A percentile compares a stretch with the other conserved stretches of the same genome.
These are phyloP conservation scores for Halcyon chelicuti DNA, from an alignment of 2,797 vertebrate genomes.

Conservation along the genomic window DNA sequence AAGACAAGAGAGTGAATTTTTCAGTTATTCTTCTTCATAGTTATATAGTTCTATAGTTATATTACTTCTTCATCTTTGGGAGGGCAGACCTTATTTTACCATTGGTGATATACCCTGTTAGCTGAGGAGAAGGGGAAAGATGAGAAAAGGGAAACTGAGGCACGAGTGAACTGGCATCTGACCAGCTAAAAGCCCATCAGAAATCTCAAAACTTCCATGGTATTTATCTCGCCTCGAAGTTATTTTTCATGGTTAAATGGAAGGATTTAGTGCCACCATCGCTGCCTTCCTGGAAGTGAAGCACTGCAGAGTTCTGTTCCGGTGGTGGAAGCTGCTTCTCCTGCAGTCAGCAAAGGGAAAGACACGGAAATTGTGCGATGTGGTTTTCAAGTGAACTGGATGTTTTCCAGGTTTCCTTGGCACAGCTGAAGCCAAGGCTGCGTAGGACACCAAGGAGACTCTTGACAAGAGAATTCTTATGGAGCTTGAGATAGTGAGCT, in stretches of 20 bases:
- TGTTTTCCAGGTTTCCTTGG: constrained; percentile 41
- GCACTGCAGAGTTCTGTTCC: neutral
- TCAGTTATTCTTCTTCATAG: neutral
- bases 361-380: neutral
- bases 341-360: neutral
- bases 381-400: constrained; percentile 15
- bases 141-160: neutral
- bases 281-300: neutral
- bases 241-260: neutral
- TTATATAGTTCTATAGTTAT: too few species aligned
- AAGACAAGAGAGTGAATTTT: neutral
- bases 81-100: neutral
- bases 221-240: neutral
- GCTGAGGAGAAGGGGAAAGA: neutral
- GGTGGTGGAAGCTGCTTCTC: neutral
- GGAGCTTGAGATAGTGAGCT: neutral
- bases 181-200: neutral
- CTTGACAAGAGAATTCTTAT: constrained; percentile 16
- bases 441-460: neutral
- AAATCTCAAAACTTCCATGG: neutral
- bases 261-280: neutral
- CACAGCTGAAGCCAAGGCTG: constrained; percentile 11
- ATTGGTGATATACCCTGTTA: neutral
- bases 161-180: neutral
- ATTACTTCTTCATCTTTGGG: neutral